phyloP scores from a whole-genome alignment of 2,888 invertebrate genomes.

The Unio delphinus region DNA sequence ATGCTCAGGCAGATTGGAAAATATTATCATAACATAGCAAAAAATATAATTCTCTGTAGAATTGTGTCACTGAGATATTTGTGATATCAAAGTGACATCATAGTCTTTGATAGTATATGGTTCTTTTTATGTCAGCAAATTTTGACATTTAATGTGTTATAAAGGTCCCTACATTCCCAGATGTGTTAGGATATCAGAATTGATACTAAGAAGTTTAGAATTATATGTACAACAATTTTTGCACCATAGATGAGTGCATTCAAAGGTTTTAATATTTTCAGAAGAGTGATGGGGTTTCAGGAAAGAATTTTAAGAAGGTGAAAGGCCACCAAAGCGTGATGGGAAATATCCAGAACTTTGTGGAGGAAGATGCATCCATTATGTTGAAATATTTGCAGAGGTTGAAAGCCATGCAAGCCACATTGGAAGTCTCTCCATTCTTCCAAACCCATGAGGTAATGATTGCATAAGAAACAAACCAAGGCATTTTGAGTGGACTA shows the following conservation, averaged over 20 bases:
- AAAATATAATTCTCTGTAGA: not conserved
- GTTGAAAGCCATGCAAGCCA: conserved; percentile 59
- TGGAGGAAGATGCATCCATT: conserved; percentile 83
- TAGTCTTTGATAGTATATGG: no score
- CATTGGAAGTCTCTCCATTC: conserved; percentile 63
- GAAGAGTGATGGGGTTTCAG: conserved; percentile 89
- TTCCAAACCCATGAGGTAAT: conserved; percentile 66
- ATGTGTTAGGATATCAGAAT: no score
- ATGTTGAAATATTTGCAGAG: conserved; percentile 76
- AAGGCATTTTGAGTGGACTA: no score
- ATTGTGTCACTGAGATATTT: not conserved
- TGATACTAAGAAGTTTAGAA: no score
- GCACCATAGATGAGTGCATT: no score
- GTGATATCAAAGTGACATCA: no score
- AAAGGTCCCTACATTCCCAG: no score
- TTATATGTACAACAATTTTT: no score
- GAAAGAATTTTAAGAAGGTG: conserved; percentile 96
- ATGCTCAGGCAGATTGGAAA: no score
- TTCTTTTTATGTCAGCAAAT: no score
- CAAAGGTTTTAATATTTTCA: conserved; percentile 41
- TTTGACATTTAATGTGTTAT: no score
- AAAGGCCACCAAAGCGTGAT: conserved; percentile 85
- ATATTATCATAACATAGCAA: not conserved
- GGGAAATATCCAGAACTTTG: conserved; percentile 86
- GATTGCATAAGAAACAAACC: no score